phyloP scores from a whole-genome alignment of 2,113 vertebrate genomes.

The Oryctolagus cuniculus region DNA sequence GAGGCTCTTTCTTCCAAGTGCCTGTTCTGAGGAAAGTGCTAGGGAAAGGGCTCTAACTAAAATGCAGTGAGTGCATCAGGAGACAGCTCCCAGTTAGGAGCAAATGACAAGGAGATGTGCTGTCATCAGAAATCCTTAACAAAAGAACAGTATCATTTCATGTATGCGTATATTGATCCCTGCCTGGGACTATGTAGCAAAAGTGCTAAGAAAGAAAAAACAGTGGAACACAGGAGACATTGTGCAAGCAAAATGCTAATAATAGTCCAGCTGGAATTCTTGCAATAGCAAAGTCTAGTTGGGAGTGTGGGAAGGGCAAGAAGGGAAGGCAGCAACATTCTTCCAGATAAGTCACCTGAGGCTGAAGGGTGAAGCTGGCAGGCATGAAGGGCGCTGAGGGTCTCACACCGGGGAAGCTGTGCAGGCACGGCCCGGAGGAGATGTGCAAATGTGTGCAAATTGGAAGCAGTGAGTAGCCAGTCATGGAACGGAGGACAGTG shows the following conservation, averaged over 20 bases:
- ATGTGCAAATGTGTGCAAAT: rapidly evolving
- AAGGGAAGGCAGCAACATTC: background rate
- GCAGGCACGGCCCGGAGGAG: background rate
- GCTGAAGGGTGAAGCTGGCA: background rate
- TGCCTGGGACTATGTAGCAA: background rate
- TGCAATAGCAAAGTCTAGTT: background rate
- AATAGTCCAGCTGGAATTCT: background rate
- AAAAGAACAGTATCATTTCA: background rate
- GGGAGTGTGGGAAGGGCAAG: background rate
- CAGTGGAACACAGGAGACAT: background rate
- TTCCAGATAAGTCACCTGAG: background rate
- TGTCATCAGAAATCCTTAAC: background rate
- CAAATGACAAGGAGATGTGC: background rate
- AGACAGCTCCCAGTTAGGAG: background rate
- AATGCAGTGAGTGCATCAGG: background rate
- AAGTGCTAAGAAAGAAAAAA: background rate
- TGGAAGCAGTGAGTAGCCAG: background rate
- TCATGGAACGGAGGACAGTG: background rate
- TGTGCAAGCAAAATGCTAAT: background rate
- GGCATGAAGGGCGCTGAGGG: background rate
- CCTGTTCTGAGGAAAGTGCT: background rate
- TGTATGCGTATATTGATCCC: background rate
- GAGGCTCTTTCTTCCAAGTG: background rate
- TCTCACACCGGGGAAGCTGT: rapidly evolving
- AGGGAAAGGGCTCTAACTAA: background rate